These are phyloP conservation scores for Zhuqinia jingwanae DNA, from an alignment of 2,888 invertebrate species.

Conservation along the genomic window DNA sequence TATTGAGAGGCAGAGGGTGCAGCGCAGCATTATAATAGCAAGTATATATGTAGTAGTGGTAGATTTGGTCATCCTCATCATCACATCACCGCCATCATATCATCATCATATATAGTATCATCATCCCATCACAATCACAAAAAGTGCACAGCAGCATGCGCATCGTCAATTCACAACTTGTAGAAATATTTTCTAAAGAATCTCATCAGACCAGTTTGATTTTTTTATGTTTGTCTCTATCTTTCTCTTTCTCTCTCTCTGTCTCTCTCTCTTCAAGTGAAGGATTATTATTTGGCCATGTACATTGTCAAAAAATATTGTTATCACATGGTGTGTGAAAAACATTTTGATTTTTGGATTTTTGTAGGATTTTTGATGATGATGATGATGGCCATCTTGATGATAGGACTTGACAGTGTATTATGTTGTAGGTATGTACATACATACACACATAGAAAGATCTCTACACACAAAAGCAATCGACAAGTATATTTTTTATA, in stretches of 20 bases:
- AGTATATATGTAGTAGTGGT: not conserved
- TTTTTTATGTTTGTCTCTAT: conserved; percentile 39
- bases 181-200: conserved; percentile 63
- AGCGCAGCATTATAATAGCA: conserved; percentile 2
- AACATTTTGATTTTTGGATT: conserved; percentile 57
- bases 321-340: conserved; percentile 62
- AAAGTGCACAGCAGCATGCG: conserved; percentile 54
- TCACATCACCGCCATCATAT: conserved; percentile 35
- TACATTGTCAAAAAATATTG: conserved; percentile 61
- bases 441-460: no score
- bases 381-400: no score
- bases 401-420: conserved; percentile 8
- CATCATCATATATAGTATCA: not conserved
- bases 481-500: not conserved
- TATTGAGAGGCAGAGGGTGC: conserved; percentile 61
- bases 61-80: not conserved
- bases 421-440: no score
- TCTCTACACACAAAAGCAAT: conserved; percentile 1
- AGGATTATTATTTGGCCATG: conserved; percentile 63
- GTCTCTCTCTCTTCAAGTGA: conserved; percentile 9
- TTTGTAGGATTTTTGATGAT: conserved; percentile 35
- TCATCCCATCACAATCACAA: conserved; percentile 33
- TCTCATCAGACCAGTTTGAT: conserved; percentile 69
- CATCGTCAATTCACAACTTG: conserved; percentile 63
- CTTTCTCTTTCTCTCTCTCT: conserved; percentile 44